phyloP scores from a whole-genome alignment of 2,888 invertebrate genomes.

The Phasia obesa region DNA sequence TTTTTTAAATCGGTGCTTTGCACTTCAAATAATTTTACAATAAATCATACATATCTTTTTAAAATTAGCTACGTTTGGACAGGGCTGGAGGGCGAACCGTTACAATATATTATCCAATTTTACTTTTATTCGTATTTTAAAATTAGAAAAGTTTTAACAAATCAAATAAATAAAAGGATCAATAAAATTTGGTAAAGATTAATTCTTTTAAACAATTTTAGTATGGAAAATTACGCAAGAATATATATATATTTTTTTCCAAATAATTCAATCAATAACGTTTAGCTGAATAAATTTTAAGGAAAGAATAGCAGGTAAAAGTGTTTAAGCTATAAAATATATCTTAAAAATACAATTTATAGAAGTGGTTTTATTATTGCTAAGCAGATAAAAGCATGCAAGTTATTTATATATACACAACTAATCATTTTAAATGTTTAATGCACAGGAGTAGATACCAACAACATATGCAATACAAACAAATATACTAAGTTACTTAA shows the following conservation, averaged over 20 bases:
- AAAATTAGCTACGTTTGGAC: too few species aligned
- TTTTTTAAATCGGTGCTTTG: too few species aligned
- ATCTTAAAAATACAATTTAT: conserved; percentile 34
- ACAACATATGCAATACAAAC: neutral
- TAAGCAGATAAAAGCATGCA: neutral
- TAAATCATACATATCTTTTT: too few species aligned
- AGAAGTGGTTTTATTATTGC: conserved; percentile 34
- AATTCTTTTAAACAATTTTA: conserved; percentile 8
- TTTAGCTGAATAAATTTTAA: conserved; percentile 30
- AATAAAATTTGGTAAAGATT: neutral
- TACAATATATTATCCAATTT: too few species aligned
- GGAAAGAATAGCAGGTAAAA: neutral
- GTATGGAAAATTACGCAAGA: conserved; percentile 47
- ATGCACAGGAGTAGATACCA: conserved; percentile 13
- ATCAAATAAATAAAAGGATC: too few species aligned
- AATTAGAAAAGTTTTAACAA: too few species aligned
- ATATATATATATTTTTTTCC: neutral
- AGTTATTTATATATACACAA: conserved; percentile 18
- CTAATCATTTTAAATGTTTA: conserved; percentile 57
- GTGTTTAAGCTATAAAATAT: conserved; percentile 12
- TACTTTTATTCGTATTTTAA: too few species aligned
- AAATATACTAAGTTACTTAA: neutral
- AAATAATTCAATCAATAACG: conserved; percentile 8
- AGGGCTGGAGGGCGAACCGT: too few species aligned
- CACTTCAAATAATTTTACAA: too few species aligned